phyloP scores from a whole-genome alignment of 2,113 vertebrate genomes.

The Dissostichus mawsoni region DNA sequence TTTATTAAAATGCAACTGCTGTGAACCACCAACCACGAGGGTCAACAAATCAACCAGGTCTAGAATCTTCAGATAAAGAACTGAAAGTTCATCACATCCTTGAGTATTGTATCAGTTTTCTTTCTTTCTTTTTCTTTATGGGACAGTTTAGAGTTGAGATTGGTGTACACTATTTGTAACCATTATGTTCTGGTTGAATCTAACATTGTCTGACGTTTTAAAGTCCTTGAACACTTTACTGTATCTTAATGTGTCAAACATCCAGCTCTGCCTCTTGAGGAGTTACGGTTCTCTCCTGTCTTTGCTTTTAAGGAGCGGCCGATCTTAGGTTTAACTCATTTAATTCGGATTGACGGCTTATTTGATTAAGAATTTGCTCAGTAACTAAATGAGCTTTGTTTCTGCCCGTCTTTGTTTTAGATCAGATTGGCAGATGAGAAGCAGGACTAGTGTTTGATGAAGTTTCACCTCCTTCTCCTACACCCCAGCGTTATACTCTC shows the following conservation, averaged over 20 bases:
- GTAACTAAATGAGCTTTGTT: slow-evolving; percentile 19
- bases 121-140: not conserved
- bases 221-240: no score
- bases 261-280: not conserved
- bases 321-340: not conserved
- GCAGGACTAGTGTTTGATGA: not conserved
- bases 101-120: not conserved
- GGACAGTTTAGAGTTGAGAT: not conserved
- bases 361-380: slow-evolving; percentile 12
- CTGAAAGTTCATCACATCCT: not conserved
- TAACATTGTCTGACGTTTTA: not conserved
- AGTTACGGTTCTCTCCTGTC: not conserved
- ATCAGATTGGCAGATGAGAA: slow-evolving; percentile 1
- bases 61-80: not conserved
- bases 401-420: not conserved
- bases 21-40: not conserved
- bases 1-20: not conserved
- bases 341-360: not conserved
- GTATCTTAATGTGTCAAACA: not conserved
- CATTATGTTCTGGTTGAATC: not conserved
- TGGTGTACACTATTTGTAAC: not conserved
- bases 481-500: not conserved
- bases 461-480: not conserved
- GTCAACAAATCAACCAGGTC: not conserved
- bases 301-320: not conserved